Percentiles rank a stretch among this genome's conserved stretches.
phyloP scores from a whole-genome alignment of 2,797 vertebrate genomes.

The Lagodon rhomboides region DNA sequence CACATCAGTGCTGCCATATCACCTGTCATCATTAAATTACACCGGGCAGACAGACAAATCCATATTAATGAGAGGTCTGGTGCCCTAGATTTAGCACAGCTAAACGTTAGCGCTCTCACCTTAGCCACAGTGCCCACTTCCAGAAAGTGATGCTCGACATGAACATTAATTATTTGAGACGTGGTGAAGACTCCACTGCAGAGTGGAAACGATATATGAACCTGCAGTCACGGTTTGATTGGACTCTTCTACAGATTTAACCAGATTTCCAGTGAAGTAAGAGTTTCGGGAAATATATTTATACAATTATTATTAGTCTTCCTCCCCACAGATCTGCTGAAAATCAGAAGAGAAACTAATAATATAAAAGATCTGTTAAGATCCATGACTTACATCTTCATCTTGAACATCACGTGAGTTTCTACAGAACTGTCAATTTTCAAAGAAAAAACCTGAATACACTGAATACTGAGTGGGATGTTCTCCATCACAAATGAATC shows the following conservation, averaged over 20 bases:
- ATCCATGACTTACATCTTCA: not conserved
- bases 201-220: slow-evolving; percentile 28
- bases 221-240: slow-evolving; percentile 34
- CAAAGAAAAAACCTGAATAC: slow-evolving; percentile 56
- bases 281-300: not conserved
- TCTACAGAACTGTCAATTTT: slow-evolving; percentile 34
- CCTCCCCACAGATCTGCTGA: not conserved
- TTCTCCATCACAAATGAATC: slow-evolving; percentile 74
- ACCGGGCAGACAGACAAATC: slow-evolving; percentile 55
- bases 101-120: slow-evolving; percentile 60
- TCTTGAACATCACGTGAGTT: slow-evolving; percentile 16
- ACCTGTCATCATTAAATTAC: slow-evolving; percentile 83
- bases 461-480: slow-evolving; percentile 32
- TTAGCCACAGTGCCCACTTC: slow-evolving; percentile 33
- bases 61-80: slow-evolving; percentile 70
- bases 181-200: slow-evolving; percentile 41
- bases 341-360: not conserved
- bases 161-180: slow-evolving; percentile 62
- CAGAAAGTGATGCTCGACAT: slow-evolving; percentile 46
- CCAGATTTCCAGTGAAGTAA: not conserved
- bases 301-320: not conserved
- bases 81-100: slow-evolving; percentile 48
- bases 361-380: not conserved
- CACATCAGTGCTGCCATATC: slow-evolving; percentile 68
- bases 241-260: slow-evolving; percentile 1